Evolutionary conservation across 2,888 invertebrate species (phyloP).

Genomic region (Ashinkailepas kermadecensis): DNA sequence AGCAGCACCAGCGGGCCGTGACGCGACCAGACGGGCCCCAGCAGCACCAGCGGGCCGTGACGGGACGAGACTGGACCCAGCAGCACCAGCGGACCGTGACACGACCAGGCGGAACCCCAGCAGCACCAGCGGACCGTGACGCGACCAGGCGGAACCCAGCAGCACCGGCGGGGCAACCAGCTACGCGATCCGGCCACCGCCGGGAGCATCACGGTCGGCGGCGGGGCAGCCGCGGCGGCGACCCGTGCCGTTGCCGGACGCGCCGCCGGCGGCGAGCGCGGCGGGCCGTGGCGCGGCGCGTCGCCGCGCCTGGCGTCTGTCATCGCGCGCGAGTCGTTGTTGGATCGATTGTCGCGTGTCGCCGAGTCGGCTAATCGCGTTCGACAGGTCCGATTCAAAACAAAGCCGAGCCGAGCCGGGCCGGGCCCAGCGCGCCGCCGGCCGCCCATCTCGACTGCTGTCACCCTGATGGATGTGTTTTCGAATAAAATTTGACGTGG

Average conservation of each 20-base stretch:
- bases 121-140: no score
- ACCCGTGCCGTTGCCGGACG: neutral
- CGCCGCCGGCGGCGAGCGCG: neutral
- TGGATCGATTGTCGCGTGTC: slow-evolving; percentile 9
- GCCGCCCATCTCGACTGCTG: neutral
- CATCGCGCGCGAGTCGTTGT: neutral
- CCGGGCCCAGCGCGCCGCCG: neutral
- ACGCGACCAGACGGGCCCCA: no score
- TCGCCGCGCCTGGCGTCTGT: neutral
- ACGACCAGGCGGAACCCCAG: no score
- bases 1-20: no score
- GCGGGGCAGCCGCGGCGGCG: neutral
- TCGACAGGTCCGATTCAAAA: slow-evolving; percentile 18
- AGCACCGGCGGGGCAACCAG: no score
- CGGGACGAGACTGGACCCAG: no score
- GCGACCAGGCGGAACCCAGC: no score
- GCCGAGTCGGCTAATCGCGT: neutral
- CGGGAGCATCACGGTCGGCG: no score
- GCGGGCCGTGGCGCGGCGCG: neutral
- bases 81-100: no score
- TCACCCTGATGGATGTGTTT: slow-evolving; percentile 5
- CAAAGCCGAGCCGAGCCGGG: neutral
- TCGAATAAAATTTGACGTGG: slow-evolving; percentile 17
- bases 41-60: no score
- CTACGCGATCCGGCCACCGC: no score